phyloP scores from a whole-genome alignment of 2,888 invertebrate species.

The Nipponacmea schrenckii region DNA sequence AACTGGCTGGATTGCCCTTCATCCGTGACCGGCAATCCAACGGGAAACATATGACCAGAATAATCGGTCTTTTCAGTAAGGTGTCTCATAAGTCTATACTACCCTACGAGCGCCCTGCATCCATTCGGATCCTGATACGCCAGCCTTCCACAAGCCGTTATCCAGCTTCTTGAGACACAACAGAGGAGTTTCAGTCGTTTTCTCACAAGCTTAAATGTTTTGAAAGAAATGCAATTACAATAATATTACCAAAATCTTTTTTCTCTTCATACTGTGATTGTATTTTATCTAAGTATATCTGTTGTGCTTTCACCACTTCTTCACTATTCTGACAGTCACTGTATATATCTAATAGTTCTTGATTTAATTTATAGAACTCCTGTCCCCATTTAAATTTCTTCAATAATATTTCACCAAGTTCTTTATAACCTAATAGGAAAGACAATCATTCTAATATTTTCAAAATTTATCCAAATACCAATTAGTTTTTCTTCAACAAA shows the following conservation, averaged over 20 bases:
- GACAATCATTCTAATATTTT: not conserved
- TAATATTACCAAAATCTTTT: not conserved
- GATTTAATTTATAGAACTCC: constrained; percentile 87
- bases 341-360: constrained; percentile 84
- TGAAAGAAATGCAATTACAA: not conserved
- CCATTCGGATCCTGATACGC: no score
- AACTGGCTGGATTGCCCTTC: no score
- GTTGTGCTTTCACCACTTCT: constrained; percentile 83
- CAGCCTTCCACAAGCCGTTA: no score
- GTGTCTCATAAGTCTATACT: no score
- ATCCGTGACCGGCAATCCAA: no score
- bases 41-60: no score
- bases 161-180: no score
- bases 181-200: no score
- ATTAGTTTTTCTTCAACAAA: no score
- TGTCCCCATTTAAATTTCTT: constrained; percentile 97
- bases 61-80: no score
- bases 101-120: no score
- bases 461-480: no score
- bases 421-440: constrained; percentile 71
- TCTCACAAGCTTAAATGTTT: not conserved
- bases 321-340: constrained; percentile 79
- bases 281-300: constrained; percentile 66
- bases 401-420: constrained; percentile 83
- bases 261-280: not conserved